phyloP scores from a whole-genome alignment of 2,888 invertebrate species.

The Toxonevra muliebris region DNA sequence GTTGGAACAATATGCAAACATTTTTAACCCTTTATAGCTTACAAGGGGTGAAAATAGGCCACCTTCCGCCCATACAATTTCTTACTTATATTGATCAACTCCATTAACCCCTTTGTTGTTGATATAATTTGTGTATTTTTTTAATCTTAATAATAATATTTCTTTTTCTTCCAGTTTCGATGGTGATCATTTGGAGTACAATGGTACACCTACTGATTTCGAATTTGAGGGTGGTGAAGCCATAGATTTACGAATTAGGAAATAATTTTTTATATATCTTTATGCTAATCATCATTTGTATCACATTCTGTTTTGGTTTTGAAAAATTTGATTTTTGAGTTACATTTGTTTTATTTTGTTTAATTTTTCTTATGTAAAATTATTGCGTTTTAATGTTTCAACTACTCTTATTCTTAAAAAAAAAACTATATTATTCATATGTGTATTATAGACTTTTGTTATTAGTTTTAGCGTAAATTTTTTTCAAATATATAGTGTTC shows the following conservation, averaged over 20 bases:
- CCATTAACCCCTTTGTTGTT: too few relatives aligned
- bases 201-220: conserved; percentile 54
- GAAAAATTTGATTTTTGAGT: background rate
- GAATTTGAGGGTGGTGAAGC: conserved; percentile 61
- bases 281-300: background rate
- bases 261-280: conserved; percentile 25
- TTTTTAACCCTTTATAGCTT: too few relatives aligned
- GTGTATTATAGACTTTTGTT: too few relatives aligned
- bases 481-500: too few relatives aligned
- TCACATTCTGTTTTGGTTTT: background rate
- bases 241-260: conserved; percentile 52
- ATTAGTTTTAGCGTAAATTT: too few relatives aligned
- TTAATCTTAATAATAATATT: conserved; percentile 11
- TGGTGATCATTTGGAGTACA: conserved; percentile 53
- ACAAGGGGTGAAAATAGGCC: too few relatives aligned
- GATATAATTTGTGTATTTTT: background rate
- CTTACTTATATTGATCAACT: too few relatives aligned
- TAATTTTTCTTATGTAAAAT: background rate
- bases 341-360: background rate
- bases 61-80: too few relatives aligned
- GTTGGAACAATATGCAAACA: too few relatives aligned
- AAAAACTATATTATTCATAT: too few relatives aligned
- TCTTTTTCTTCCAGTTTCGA: conserved; percentile 51
- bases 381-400: too few relatives aligned
- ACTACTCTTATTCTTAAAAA: too few relatives aligned